Conservation (phyloP, 1,140 invertebrate species). For the Leptinotarsa texana region DNA sequence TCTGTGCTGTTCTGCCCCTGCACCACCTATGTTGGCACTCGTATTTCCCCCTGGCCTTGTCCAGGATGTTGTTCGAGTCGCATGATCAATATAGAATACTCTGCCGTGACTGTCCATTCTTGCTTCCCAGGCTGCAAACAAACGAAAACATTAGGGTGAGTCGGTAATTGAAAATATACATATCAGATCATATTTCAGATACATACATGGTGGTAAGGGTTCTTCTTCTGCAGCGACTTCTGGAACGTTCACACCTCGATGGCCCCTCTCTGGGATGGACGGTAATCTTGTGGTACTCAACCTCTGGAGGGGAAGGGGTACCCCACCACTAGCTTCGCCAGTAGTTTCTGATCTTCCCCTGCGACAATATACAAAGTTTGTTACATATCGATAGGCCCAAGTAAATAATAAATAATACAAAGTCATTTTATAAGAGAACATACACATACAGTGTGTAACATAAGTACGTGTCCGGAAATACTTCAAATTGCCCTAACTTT, state of each 20-base stretch:
- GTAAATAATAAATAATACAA: too few relatives aligned
- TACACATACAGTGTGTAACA: too few relatives aligned
- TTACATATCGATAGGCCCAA: too few relatives aligned
- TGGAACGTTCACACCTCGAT: slow-evolving; percentile 65
- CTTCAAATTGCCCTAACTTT: too few relatives aligned
- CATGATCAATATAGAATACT: slow-evolving; percentile 91
- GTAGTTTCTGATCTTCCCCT: slow-evolving; percentile 41
- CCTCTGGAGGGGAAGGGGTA: slow-evolving; percentile 70
- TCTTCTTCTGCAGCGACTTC: slow-evolving; percentile 72
- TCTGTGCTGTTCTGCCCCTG: slow-evolving; percentile 58
- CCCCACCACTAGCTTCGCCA: slow-evolving; percentile 51
- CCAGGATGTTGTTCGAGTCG: slow-evolving; percentile 92
- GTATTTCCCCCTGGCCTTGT: slow-evolving; percentile 73
- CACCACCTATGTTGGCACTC: slow-evolving; percentile 37
- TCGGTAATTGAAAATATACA: too few relatives aligned
- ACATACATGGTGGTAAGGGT: slow-evolving; percentile 80
- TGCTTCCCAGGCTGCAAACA: slow-evolving; percentile 81
- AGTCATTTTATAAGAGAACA: too few relatives aligned
- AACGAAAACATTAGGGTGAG: slow-evolving; percentile 29
- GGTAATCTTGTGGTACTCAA: slow-evolving; percentile 76
- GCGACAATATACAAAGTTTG: background rate
- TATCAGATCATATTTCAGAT: background rate
- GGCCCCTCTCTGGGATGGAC: slow-evolving; percentile 76
- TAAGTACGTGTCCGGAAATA: too few relatives aligned
- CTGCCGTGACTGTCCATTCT: slow-evolving; percentile 89